Evolutionary conservation across 2,113 vertebrate genomes (phyloP), one percentile per base, ranked within the genome.

Genomic region (Pomatorhinus ruficollis): DNA sequence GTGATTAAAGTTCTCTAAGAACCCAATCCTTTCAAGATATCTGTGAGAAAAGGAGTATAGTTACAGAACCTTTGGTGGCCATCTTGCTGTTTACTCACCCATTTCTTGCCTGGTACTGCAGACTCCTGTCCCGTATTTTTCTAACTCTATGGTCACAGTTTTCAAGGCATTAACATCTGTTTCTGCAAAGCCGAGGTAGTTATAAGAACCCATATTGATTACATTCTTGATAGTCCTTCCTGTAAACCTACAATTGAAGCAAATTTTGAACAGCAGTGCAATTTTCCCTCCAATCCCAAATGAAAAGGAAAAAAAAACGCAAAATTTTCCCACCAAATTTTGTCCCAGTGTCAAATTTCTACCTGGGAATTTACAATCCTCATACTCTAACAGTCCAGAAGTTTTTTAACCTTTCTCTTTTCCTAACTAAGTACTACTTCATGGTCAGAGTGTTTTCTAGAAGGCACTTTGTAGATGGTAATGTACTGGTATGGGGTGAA

Each of bases 141-240:
- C 66, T 54, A 98, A 91, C 70, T 95, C 97, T 33, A 97, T 97
- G 25, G 97, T 98, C 89, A 99, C 98, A 31, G 98, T 98, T 96
- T 95, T 98, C 97, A 99, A 98, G 93, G 98, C 99, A 61, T 99
- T 98, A 33, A 96, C 83, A 5, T 98, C 98, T 31, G 98, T 99
- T 97, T 98, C 97, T 85, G 98, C 98, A 72, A 99, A 98, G 65
- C 99, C 99, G 65, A 99, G 99, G 97, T 99, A 99, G 97, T 99
- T 99, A 97, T 99, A 99, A 47, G 99, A 99, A 90, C 99, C 99
- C 98, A 99, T 98, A 97, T 99, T 99, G 97, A 99, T 99, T 65
- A 99, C 98, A 80, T 99, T 98, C 95, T 98, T 98, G 92, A 99
- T 97, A 30, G 97, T 97, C 95, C 87, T 98, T 93, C 99, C 99